Evolutionary conservation across 2,888 invertebrate genomes (phyloP), one percentile per base, ranked within the genome.

Genomic region (Sclerodermus sp.): DNA sequence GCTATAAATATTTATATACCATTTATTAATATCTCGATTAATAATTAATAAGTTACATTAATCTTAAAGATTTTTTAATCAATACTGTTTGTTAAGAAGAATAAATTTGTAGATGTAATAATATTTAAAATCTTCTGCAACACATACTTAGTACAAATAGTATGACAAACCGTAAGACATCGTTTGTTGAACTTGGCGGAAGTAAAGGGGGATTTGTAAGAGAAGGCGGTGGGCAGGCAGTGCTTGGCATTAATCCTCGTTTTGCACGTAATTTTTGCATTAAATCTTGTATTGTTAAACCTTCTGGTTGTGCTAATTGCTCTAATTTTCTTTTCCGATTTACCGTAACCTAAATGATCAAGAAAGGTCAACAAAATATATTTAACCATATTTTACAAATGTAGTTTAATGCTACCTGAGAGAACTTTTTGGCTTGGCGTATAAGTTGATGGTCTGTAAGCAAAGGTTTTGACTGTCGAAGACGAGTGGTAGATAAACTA

Each of bases 281-380:
- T 52, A 88, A 83, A 71, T 90, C 90, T 71, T 86, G 83, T 65
- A 93, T 82, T 73, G 90, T 88, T 69, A 92, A 80, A 45, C 90
- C 90, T 60, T 88, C 88, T 49, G 89, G 87, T 72, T 91, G 89
- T 14, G 91, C 87, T 64, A 90, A 86, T 73, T 91, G 90, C 71
- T 92, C 90, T 71, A 92, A 82, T 85, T 93, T 93, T 76, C 93
- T 85, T 78, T 93, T 93, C 36, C 93, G 85, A 80, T 93, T 93
- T 16, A 91, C 87, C 34, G 92, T 85, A 53, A 86, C 85, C 83
- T 88, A 71, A 6, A 69, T 47, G 46, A 17, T 41, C 49, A 42
- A 17, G n/a, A 47, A 12, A 9, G 3, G 6, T 17, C 15, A 39
- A 13, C 34, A 14, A 3, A 34, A 34, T 34, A 34, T 23, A 23